A percentile compares a stretch with the other conserved stretches of the same genome.
Conservation (phyloP, 2,113 vertebrate species). For the Plectropomus leopardus region DNA sequence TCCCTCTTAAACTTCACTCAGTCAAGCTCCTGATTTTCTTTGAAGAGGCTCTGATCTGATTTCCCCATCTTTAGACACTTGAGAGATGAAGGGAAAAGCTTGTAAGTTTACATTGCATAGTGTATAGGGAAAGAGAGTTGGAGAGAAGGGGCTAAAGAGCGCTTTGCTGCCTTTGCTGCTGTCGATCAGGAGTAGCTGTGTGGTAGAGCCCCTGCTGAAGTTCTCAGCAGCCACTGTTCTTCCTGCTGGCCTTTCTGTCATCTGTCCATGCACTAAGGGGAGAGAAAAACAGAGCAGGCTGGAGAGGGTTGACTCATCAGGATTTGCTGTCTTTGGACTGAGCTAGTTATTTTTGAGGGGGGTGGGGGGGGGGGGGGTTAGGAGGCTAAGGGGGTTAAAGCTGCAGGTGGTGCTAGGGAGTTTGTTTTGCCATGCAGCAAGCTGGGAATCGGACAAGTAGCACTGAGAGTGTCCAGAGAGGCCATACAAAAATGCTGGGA, state of each 20-base stretch:
- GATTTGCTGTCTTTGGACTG: conserved; percentile 61
- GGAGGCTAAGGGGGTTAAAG: conserved; percentile 40
- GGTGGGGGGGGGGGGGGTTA: too few species aligned
- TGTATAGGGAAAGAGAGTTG: conserved; percentile 18
- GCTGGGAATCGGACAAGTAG: conserved; percentile 70
- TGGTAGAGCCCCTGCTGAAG: conserved; percentile 50
- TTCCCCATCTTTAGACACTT: conserved; percentile 11
- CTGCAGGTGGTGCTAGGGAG: conserved; percentile 74
- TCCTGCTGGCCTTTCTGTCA: conserved; percentile 41
- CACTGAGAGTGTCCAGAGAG: conserved; percentile 58
- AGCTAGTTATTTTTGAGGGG: conserved; percentile 63
- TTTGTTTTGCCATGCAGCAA: conserved; percentile 74
- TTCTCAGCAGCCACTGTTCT: conserved; percentile 37
- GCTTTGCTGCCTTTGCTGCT: conserved; percentile 68
- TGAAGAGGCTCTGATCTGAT: conserved; percentile 61
- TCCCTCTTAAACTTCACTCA: conserved; percentile 67
- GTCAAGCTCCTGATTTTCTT: conserved; percentile 57
- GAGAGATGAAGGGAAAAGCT: conserved; percentile 12
- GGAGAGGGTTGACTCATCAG: conserved; percentile 62
- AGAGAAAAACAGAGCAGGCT: conserved; percentile 42
- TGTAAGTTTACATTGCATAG: not conserved
- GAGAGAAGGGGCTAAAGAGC: conserved; percentile 26
- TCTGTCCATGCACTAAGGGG: conserved; percentile 41
- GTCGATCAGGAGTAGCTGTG: conserved; percentile 66
- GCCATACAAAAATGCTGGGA: conserved; percentile 71